Conservation (phyloP, 2,888 invertebrate genomes). For the Ethmia dodecea region DNA sequence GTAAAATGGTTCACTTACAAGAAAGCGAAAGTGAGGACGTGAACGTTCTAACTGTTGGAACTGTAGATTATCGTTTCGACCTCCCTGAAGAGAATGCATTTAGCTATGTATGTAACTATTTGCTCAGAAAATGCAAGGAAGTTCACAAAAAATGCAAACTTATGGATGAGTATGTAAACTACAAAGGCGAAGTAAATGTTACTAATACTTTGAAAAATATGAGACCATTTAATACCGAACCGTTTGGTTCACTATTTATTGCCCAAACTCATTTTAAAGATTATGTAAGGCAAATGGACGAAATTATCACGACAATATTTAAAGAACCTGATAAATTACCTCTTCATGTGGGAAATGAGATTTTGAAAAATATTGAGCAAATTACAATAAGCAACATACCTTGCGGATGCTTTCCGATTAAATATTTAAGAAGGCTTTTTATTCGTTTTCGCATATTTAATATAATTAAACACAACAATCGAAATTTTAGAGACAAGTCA, state of each 20-base stretch:
- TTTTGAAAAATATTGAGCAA: background rate
- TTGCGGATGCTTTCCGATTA: slow-evolving; percentile 4
- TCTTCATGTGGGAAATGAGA: slow-evolving; percentile 1
- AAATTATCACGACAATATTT: slow-evolving; percentile 1
- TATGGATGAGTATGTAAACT: slow-evolving; percentile 1
- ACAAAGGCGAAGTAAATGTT: background rate
- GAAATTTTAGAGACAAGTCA: slow-evolving; percentile 2
- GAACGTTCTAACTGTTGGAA: slow-evolving; percentile 5
- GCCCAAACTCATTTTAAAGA: background rate
- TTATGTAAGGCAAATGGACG: slow-evolving; percentile 3
- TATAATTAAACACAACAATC: slow-evolving; percentile 4
- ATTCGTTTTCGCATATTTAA: slow-evolving; percentile 8
- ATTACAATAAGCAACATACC: background rate
- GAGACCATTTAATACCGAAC: background rate
- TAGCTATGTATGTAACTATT: slow-evolving; percentile 3
- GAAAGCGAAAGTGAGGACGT: background rate
- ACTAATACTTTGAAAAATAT: background rate
- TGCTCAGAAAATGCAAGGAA: slow-evolving; percentile 4
- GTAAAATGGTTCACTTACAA: background rate
- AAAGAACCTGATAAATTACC: background rate
- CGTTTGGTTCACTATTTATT: background rate
- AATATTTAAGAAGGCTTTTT: slow-evolving; percentile 4
- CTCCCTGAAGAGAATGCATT: slow-evolving; percentile 8
- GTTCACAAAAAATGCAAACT: slow-evolving; percentile 2
- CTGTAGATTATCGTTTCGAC: slow-evolving; percentile 6